These are phyloP conservation scores for Alauda arvensis DNA, from an alignment of 2,797 vertebrate species.

Conservation along the genomic window DNA sequence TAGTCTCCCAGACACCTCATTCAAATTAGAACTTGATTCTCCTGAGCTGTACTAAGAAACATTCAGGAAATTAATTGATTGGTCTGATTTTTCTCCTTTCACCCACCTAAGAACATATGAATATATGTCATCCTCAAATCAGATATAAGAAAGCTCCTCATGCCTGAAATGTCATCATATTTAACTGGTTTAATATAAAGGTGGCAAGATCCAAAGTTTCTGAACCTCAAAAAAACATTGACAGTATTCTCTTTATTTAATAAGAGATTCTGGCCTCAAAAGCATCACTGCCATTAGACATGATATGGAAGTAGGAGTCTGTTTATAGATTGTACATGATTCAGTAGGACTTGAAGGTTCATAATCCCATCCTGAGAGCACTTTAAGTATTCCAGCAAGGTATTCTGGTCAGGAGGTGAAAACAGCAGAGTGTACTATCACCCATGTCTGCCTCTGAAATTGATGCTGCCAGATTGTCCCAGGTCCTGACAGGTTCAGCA, in stretches of 20 bases:
- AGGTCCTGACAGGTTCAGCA: background rate
- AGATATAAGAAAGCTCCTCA: background rate
- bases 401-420: background rate
- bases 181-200: background rate
- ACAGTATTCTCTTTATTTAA: background rate
- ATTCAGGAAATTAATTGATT: background rate
- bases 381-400: background rate
- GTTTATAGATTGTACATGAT: background rate
- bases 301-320: background rate
- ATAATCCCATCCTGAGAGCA: background rate
- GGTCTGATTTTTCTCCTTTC: background rate
- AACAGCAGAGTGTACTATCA: background rate
- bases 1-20: background rate
- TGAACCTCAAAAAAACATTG: background rate
- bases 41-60: background rate
- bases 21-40: background rate
- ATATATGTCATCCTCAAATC: background rate
- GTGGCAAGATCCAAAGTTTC: background rate
- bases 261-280: background rate
- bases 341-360: background rate
- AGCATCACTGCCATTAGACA: background rate
- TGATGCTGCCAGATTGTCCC: background rate
- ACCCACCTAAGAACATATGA: background rate
- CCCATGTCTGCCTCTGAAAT: background rate
- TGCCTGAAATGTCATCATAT: background rate